Evolutionary conservation across 2,888 invertebrate species (phyloP).

Genomic region (Tridacna gigas): DNA sequence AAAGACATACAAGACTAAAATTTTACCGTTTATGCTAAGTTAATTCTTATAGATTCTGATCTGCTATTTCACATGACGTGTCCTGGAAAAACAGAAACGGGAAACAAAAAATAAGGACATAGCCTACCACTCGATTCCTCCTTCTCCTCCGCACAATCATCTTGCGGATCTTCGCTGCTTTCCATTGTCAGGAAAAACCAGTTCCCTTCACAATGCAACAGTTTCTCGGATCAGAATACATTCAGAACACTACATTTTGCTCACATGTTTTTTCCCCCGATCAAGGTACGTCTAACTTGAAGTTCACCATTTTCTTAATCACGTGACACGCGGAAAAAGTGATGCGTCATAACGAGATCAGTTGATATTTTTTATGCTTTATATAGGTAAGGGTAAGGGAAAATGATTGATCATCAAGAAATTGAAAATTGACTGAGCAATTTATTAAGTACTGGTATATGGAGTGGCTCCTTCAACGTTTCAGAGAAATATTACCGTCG

Average conservation of each 20-base stretch:
- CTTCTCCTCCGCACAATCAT: constrained; percentile 46
- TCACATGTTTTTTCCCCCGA: constrained; percentile 9
- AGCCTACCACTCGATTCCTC: constrained; percentile 24
- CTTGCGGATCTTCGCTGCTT: constrained; percentile 34
- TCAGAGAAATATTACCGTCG: too few relatives aligned
- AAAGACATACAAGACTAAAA: too few relatives aligned
- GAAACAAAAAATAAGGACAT: constrained; percentile 18
- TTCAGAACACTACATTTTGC: background rate
- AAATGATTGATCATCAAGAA: too few relatives aligned
- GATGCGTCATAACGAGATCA: constrained; percentile 50
- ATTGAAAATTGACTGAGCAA: too few relatives aligned
- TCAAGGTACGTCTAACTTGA: constrained; percentile 21
- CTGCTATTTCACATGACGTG: constrained; percentile 2
- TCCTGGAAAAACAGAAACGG: constrained; percentile 22
- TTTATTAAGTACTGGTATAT: too few relatives aligned
- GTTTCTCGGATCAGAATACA: background rate
- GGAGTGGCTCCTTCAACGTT: too few relatives aligned
- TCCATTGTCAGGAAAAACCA: constrained; percentile 39
- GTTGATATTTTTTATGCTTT: too few relatives aligned
- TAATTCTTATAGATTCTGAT: too few relatives aligned
- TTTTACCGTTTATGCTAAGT: too few relatives aligned
- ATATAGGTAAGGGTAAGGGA: too few relatives aligned
- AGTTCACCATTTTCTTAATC: constrained; percentile 56
- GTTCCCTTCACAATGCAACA: constrained; percentile 15
- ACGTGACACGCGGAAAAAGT: constrained; percentile 39